Conservation (phyloP, 1,140 invertebrate species). For the Ostrea denselamellosa region DNA sequence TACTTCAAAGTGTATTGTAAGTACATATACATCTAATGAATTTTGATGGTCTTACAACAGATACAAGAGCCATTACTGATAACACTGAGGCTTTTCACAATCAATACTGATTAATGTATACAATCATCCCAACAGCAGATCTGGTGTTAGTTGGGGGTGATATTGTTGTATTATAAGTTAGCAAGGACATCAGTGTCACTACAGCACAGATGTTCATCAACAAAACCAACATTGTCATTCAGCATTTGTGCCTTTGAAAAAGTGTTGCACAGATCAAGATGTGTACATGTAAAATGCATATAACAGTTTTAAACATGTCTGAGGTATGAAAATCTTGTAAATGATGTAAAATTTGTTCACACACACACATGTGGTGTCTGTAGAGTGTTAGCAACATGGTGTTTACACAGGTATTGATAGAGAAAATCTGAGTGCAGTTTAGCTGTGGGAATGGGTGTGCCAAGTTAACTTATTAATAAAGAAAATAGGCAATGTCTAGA, state of each 20-base stretch:
- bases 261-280: too few relatives aligned
- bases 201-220: neutral
- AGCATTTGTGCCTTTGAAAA: too few relatives aligned
- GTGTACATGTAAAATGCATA: too few relatives aligned
- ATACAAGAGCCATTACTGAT: neutral
- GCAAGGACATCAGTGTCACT: neutral
- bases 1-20: neutral
- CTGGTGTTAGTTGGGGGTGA: neutral
- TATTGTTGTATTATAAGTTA: neutral
- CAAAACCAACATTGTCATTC: neutral
- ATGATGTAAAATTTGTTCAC: neutral
- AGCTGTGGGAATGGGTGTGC: neutral
- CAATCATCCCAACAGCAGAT: neutral
- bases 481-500: constrained; percentile 29
- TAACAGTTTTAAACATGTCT: neutral
- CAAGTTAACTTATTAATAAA: neutral
- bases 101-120: neutral
- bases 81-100: neutral
- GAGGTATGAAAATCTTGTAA: neutral
- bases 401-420: neutral
- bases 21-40: neutral
- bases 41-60: neutral
- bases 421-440: neutral
- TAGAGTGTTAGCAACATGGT: neutral
- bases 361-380: neutral